Conservation (phyloP, 2,113 vertebrate species). For the Galeopterus variegatus region DNA sequence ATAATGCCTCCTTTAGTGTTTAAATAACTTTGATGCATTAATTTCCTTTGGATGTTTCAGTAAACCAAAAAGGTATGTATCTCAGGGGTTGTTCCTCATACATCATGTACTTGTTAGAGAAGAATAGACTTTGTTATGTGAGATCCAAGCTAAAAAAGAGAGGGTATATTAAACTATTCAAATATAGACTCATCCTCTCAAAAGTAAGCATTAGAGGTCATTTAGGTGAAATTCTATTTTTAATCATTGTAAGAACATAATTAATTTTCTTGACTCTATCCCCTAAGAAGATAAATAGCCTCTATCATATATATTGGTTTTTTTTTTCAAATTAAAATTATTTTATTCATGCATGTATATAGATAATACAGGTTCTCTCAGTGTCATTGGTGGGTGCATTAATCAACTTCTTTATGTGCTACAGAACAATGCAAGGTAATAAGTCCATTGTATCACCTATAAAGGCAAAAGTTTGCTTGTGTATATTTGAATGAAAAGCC, state of each 20-base stretch:
- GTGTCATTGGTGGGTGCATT: conserved; percentile 58
- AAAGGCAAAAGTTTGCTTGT: conserved; percentile 28
- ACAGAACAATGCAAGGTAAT: neutral
- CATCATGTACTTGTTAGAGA: neutral
- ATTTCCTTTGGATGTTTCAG: neutral
- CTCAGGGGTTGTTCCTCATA: neutral
- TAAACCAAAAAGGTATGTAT: neutral
- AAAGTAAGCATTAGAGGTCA: neutral
- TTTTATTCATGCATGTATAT: conserved; percentile 21
- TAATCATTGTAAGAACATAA: conserved; percentile 62
- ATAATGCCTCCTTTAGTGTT: neutral
- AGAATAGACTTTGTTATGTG: neutral
- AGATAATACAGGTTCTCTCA: conserved; percentile 48
- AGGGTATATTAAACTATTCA: neutral
- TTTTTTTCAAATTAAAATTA: conserved; percentile 49
- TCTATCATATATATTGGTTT: conserved; percentile 58
- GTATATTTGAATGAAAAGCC: neutral
- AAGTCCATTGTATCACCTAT: neutral
- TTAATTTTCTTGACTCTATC: conserved; percentile 64
- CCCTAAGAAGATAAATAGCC: conserved; percentile 58
- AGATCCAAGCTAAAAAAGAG: neutral
- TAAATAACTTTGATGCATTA: neutral
- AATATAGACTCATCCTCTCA: neutral
- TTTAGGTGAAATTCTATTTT: conserved; percentile 46
- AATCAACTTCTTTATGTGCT: conserved; percentile 71